Base-by-base conservation (phyloP, 2,888 invertebrate genomes). In the Corbicula japonica region DNA sequence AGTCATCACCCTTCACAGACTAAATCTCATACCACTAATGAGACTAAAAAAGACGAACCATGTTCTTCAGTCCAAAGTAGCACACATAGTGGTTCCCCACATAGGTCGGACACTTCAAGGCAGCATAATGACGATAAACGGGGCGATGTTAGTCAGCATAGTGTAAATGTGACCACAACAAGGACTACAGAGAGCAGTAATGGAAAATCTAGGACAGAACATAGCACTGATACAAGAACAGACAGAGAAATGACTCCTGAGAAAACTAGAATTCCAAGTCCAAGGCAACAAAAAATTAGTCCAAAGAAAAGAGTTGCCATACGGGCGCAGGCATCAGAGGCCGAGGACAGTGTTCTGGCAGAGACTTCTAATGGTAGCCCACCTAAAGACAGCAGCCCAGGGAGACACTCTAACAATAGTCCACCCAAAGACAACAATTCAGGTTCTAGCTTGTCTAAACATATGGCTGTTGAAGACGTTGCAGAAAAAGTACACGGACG, bases 231-330 rank as follows among this genome's bases (percentile, higher is more conserved):
- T 10, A 66, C 35, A 28, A 54, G 18, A 41, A 34, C 52, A 52
- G 66, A 58, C n/a, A 60, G 60, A 70, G 76, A 76, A 50, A 61
- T 32, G 38, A 71, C 65, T 76, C 46, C 71, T 26, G 76, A 76
- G 26, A 71, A 76, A 46, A 54, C 46, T 30, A 62, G 63, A 65
- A 80, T 65, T 76, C 63, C 76, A 41, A 76, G 80, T 73, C 79
- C 79, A 15, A 77, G 56, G 52, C 70, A 66, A 48, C 18, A 56
- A 26, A 75, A 75, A 71, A 46, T 52, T 66, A 71, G 79, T 71
- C 79, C 75, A 54, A 58, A 28, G 32, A 68, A 62, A 58, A 68
- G 48, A 52, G 26, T 54, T 58, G 56, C 58, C 21, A 32, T 58
- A 63, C 65, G 52, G 52, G 63, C 74, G 32, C 41, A 54, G 48